A percentile compares a stretch with the other conserved stretches of the same genome.
These are phyloP conservation scores for Brachyptera putata DNA, from an alignment of 2,888 invertebrate species.

Conservation along the genomic window DNA sequence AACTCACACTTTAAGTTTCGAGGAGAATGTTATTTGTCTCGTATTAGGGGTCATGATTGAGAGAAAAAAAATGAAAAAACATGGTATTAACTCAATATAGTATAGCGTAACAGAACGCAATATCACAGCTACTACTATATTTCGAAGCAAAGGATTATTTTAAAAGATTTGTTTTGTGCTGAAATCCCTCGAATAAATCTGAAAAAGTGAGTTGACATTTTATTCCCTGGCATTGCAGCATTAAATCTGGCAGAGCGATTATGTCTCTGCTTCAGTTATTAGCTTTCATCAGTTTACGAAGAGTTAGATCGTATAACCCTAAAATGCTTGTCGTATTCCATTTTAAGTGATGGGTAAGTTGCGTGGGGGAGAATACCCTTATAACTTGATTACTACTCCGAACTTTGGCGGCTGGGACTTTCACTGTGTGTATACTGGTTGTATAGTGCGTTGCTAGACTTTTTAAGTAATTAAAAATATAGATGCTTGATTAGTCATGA, in stretches of 20 bases:
- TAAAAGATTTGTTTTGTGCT: too few species aligned
- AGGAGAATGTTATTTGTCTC: too few species aligned
- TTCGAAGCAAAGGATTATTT: too few species aligned
- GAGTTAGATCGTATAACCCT: neutral
- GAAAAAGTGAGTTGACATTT: too few species aligned
- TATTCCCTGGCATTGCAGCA: too few species aligned
- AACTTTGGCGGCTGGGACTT: neutral
- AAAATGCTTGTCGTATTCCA: neutral
- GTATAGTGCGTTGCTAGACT: neutral
- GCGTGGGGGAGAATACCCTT: neutral
- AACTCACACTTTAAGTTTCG: too few species aligned
- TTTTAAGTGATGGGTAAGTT: neutral
- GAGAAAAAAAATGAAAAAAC: too few species aligned
- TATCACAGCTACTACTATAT: too few species aligned
- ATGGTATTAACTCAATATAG: too few species aligned
- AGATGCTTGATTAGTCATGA: neutral
- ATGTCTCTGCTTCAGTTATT: neutral
- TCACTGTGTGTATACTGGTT: neutral
- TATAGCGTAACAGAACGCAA: too few species aligned
- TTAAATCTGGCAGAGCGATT: neutral
- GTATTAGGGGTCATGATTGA: too few species aligned
- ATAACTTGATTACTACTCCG: neutral
- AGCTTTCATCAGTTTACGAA: neutral
- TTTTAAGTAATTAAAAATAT: neutral
- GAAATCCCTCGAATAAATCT: too few species aligned